Evolutionary conservation across 2,113 vertebrate species (phyloP).

Genomic region (Hippotragus niger): DNA sequence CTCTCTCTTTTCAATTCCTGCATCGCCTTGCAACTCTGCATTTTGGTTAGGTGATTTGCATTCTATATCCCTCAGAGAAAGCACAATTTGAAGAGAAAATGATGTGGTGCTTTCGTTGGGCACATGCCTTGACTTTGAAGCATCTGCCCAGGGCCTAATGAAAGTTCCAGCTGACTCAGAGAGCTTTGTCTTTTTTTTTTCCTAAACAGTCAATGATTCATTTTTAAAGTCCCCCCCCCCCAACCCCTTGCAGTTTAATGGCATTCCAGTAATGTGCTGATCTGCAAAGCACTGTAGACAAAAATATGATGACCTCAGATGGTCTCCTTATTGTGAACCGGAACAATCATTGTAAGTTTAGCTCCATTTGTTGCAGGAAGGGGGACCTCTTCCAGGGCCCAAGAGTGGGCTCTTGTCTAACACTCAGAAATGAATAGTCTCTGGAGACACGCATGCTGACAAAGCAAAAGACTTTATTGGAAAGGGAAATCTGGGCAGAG

Average conservation of each 20-base stretch:
- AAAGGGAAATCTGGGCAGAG: background rate
- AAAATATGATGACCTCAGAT: background rate
- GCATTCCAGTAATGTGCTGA: background rate
- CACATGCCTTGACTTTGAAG: background rate
- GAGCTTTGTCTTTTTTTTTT: background rate
- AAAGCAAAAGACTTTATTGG: background rate
- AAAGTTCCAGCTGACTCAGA: background rate
- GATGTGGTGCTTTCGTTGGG: background rate
- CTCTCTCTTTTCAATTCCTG: background rate
- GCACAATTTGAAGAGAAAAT: background rate
- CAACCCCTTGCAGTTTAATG: background rate
- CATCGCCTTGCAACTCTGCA: background rate
- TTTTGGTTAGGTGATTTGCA: background rate
- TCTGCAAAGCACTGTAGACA: background rate
- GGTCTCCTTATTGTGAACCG: background rate
- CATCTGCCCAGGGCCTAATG: background rate
- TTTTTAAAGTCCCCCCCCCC: background rate
- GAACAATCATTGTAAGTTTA: background rate
- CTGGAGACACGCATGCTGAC: background rate
- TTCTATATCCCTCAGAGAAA: background rate
- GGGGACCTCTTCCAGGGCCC: background rate
- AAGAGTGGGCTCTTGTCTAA: background rate
- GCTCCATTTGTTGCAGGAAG: background rate
- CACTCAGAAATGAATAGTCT: background rate
- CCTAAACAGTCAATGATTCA: background rate